Evolutionary conservation across 2,113 vertebrate species (phyloP).

Genomic region (Pygathrix nemaeus): DNA sequence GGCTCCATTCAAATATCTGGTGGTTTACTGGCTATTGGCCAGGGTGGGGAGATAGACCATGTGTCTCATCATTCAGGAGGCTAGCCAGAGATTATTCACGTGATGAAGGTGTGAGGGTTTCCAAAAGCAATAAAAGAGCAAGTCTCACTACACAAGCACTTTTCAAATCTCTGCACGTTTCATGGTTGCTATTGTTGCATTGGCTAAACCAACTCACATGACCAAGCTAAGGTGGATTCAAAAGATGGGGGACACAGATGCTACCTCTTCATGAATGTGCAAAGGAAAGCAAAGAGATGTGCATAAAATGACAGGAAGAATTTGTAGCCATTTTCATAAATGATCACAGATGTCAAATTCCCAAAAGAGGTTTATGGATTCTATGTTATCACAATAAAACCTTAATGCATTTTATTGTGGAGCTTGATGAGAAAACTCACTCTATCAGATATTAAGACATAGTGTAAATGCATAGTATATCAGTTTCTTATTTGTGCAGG

Average conservation of each 20-base stretch:
- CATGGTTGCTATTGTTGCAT: background rate
- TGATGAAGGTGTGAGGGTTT: background rate
- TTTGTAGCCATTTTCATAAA: conserved; percentile 11
- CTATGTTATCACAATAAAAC: background rate
- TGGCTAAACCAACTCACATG: background rate
- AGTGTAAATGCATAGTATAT: background rate
- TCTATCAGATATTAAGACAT: background rate
- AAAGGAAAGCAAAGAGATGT: background rate
- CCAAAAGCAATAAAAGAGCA: background rate
- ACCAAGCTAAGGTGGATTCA: background rate
- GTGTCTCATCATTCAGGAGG: background rate
- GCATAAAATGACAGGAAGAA: background rate
- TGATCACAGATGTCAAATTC: background rate
- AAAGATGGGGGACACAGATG: background rate
- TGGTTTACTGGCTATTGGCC: background rate
- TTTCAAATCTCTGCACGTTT: background rate
- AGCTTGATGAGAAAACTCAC: background rate
- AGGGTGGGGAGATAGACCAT: background rate
- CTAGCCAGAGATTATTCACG: background rate
- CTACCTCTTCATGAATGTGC: background rate
- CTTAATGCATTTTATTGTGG: background rate
- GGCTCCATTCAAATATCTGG: background rate
- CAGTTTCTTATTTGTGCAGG: background rate
- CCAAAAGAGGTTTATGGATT: background rate
- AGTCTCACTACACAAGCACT: background rate